These are phyloP conservation scores for Drosophila truncata DNA, from an alignment of 1,140 invertebrate genomes.

Conservation along the genomic window DNA sequence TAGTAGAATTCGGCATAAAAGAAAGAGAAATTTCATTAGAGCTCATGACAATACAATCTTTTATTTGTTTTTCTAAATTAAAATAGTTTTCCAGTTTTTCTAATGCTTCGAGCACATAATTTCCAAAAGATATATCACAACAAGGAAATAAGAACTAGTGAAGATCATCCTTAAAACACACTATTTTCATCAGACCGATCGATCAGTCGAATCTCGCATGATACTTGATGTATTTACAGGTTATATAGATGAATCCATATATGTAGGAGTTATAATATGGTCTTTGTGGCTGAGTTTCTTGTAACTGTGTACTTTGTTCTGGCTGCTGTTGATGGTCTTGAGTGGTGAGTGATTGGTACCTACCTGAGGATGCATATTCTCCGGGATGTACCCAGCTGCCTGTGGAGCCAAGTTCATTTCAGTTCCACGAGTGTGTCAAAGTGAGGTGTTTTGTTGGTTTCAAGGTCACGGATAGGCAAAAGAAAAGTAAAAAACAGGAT, in stretches of 20 bases:
- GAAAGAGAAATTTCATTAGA: conserved; percentile 78
- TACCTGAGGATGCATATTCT: conserved; percentile 99
- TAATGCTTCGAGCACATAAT: conserved; percentile 61
- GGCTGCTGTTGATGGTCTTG: conserved; percentile 53
- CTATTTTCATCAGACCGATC: background rate
- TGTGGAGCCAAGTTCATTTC: conserved; percentile 81
- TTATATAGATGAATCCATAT: conserved; percentile 85
- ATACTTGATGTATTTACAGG: conserved; percentile 85
- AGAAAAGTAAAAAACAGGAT: conserved; percentile 10
- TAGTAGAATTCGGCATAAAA: conserved; percentile 73
- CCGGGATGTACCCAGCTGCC: conserved; percentile 99
- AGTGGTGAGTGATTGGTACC: conserved; percentile 85
- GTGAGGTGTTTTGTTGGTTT: background rate
- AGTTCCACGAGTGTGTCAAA: conserved; percentile 9
- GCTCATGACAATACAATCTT: conserved; percentile 50
- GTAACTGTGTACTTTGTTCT: conserved; percentile 33
- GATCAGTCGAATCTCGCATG: conserved; percentile 72
- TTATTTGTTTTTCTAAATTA: conserved; percentile 54
- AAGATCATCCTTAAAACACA: conserved; percentile 25
- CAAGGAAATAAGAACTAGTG: conserved; percentile 21
- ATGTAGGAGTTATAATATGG: conserved; percentile 80
- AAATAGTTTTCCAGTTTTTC: conserved; percentile 2
- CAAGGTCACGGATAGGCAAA: conserved; percentile 11
- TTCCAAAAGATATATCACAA: conserved; percentile 72
- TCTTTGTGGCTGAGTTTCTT: conserved; percentile 65